A percentile compares a stretch with the other conserved stretches of the same genome.
Conservation (phyloP, 2,888 invertebrate genomes). For the Hypolimnas misippus region DNA sequence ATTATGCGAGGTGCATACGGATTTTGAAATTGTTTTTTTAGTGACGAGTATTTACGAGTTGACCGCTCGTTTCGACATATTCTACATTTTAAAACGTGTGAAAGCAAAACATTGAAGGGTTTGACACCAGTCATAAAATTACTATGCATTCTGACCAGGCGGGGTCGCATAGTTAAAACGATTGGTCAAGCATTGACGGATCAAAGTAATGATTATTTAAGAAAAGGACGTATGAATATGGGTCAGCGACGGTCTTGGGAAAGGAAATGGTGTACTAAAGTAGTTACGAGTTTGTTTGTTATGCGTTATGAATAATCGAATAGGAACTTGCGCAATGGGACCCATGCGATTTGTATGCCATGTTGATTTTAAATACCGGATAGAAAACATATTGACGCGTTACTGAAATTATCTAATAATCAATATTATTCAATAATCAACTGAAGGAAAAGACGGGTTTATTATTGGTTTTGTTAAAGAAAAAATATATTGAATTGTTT, state of each 20-base stretch:
- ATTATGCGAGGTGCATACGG: conserved; percentile 66
- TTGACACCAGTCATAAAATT: conserved; percentile 62
- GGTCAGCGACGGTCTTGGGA: conserved; percentile 75
- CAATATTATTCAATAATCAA: too few species aligned
- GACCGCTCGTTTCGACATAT: conserved; percentile 71
- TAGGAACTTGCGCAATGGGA: conserved; percentile 33
- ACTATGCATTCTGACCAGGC: conserved; percentile 59
- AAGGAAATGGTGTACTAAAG: conserved; percentile 61
- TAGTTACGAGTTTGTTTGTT: conserved; percentile 20
- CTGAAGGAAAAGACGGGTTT: too few species aligned
- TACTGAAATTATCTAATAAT: neutral
- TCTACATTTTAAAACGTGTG: conserved; percentile 77
- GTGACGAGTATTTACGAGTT: conserved; percentile 70
- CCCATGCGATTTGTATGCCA: conserved; percentile 33
- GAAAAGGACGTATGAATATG: conserved; percentile 64
- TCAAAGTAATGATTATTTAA: conserved; percentile 63
- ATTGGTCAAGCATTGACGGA: conserved; percentile 79
- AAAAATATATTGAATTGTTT: too few species aligned
- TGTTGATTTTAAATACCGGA: conserved; percentile 28
- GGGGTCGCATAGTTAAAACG: conserved; percentile 69
- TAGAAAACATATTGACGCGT: conserved; percentile 21
- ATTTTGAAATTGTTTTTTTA: conserved; percentile 54
- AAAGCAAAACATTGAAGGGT: conserved; percentile 74
- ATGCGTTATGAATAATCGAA: conserved; percentile 33
- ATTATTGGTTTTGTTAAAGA: too few species aligned